A percentile compares a stretch with the other conserved stretches of the same genome.
Conservation (phyloP, 2,113 vertebrate genomes). For the Platysternon megacephalum region DNA sequence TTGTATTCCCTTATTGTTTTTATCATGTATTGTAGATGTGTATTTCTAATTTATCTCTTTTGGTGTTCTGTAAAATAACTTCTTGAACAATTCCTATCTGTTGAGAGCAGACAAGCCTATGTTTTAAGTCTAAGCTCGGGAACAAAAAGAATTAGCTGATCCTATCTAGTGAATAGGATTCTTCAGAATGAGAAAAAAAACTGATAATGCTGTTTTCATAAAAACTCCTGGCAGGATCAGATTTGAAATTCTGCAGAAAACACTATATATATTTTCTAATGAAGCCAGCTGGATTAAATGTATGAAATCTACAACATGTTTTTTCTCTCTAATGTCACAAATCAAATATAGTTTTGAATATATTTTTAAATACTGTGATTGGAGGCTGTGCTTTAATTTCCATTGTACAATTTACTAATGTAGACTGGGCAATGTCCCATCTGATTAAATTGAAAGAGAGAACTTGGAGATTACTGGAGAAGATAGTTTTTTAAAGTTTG, state of each 20-base stretch:
- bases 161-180: neutral
- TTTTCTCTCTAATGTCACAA: neutral
- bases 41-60: neutral
- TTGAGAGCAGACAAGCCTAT: neutral
- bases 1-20: neutral
- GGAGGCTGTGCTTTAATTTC: neutral
- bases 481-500: neutral
- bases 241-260: constrained; percentile 7
- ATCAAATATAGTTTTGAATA: neutral
- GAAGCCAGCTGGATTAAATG: neutral
- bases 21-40: neutral
- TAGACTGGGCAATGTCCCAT: fast-evolving
- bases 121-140: neutral
- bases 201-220: neutral
- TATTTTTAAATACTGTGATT: neutral
- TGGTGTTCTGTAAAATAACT: neutral
- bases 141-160: neutral
- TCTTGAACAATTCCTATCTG: neutral
- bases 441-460: fast-evolving
- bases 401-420: neutral
- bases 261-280: neutral
- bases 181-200: neutral
- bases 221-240: neutral
- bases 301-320: neutral
- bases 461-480: neutral